Percentiles rank a stretch among this genome's conserved stretches.
Evolutionary conservation across 1,140 invertebrate species (phyloP).

Genomic region (Calosoma granatense): DNA sequence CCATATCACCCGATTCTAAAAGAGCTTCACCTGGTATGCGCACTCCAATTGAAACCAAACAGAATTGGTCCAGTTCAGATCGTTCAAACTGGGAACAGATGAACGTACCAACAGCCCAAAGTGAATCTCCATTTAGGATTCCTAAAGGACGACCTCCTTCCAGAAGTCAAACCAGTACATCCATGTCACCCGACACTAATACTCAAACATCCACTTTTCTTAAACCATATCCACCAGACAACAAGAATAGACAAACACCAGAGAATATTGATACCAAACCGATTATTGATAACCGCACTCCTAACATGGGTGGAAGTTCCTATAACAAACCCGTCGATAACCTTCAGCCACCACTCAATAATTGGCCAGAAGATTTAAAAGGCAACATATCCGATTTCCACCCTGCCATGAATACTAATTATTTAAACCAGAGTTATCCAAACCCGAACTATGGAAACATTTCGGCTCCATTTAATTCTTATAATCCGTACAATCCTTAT

Average conservation of each 20-base stretch:
- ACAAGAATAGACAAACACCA: not conserved
- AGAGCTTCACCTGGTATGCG: not conserved
- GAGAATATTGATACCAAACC: not conserved
- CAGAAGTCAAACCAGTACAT: constrained; percentile 35
- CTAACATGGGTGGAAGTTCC: not conserved
- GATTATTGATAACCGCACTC: not conserved
- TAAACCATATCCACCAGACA: constrained; percentile 41
- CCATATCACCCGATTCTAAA: not conserved
- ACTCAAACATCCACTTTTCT: constrained; percentile 40
- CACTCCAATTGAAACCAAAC: not conserved
- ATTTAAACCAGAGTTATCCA: not conserved
- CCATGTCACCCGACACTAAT: constrained; percentile 31
- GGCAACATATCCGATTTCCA: not conserved
- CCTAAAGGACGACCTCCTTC: constrained; percentile 56
- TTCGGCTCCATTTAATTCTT: constrained; percentile 27
- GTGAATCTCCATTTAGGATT: constrained; percentile 47
- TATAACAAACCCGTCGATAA: not conserved
- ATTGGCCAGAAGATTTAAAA: constrained; percentile 8
- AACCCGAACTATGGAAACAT: constrained; percentile 8
- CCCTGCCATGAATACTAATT: not conserved
- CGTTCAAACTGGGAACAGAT: not conserved
- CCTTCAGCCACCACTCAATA: not conserved
- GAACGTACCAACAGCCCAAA: constrained; percentile 23
- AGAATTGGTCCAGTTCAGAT: not conserved
- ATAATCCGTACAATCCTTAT: constrained; percentile 40